These are phyloP conservation scores for Kryptolebias marmoratus DNA, from an alignment of 2,113 vertebrate genomes.

Conservation along the genomic window DNA sequence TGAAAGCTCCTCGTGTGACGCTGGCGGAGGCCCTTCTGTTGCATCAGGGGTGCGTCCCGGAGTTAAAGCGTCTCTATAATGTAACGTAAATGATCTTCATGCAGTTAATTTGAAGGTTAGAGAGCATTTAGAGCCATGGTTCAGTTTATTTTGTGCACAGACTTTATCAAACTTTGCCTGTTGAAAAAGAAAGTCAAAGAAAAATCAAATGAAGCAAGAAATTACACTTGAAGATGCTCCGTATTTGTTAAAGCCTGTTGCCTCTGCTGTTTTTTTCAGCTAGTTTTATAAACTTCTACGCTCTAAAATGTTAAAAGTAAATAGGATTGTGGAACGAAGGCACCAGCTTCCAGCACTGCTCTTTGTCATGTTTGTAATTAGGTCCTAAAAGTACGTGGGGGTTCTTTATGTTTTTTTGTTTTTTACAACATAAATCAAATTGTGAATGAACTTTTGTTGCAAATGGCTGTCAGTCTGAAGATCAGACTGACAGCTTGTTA, in stretches of 20 bases:
- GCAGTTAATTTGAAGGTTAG: background rate
- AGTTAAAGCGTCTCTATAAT: background rate
- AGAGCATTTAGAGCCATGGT: background rate
- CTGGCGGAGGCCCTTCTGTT: background rate
- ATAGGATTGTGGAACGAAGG: background rate
- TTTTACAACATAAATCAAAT: background rate
- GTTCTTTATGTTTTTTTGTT: background rate
- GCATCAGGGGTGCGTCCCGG: background rate
- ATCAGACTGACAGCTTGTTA: background rate
- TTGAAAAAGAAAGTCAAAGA: no score
- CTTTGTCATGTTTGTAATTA: background rate
- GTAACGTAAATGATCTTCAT: conserved; percentile 1
- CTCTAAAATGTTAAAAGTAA: background rate
- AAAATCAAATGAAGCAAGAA: no score
- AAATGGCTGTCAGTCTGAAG: background rate
- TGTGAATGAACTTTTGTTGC: background rate
- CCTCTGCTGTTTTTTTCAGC: conserved; percentile 2
- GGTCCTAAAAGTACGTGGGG: background rate
- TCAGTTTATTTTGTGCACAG: no score
- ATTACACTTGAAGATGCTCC: no score
- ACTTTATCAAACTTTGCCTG: no score
- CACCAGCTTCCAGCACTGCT: background rate
- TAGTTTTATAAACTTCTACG: background rate
- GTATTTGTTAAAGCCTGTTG: background rate
- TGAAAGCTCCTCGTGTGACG: background rate